A percentile compares a stretch with the other conserved stretches of the same genome.
Conservation (phyloP, 2,797 vertebrate species). For the Liparis tanakae region DNA sequence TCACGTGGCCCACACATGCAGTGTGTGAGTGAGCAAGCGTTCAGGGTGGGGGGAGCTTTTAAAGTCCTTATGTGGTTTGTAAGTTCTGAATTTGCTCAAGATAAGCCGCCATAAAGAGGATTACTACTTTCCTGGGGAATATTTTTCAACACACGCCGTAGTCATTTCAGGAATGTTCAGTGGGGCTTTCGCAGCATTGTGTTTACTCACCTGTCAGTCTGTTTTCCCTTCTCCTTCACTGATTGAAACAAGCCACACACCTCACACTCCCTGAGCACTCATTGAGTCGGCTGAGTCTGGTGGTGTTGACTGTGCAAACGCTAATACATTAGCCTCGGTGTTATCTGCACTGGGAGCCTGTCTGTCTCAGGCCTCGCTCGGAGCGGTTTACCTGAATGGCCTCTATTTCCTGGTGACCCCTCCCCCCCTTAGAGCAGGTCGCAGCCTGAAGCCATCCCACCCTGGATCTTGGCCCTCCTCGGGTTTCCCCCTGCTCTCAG, state of each 20-base stretch:
- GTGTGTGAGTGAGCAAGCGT: slow-evolving; percentile 25
- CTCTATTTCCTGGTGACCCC: slow-evolving; percentile 81
- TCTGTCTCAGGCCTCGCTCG: slow-evolving; percentile 68
- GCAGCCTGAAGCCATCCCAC: slow-evolving; percentile 80
- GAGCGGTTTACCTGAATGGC: slow-evolving; percentile 82
- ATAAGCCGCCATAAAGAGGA: slow-evolving; percentile 78
- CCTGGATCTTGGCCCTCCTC: slow-evolving; percentile 76
- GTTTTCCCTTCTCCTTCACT: slow-evolving; percentile 59
- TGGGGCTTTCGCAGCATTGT: slow-evolving; percentile 67
- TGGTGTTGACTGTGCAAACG: slow-evolving; percentile 67
- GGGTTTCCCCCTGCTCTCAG: slow-evolving; percentile 71
- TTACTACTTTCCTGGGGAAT: slow-evolving; percentile 72
- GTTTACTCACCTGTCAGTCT: slow-evolving; percentile 82
- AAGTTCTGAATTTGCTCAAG: slow-evolving; percentile 71
- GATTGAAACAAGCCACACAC: slow-evolving; percentile 55
- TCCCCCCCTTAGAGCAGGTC: slow-evolving; percentile 70
- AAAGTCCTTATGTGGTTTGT: slow-evolving; percentile 62
- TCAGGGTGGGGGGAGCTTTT: slow-evolving; percentile 31
- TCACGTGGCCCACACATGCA: slow-evolving; percentile 24
- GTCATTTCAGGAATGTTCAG: slow-evolving; percentile 80
- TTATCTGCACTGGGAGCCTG: slow-evolving; percentile 78
- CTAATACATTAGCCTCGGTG: slow-evolving; percentile 71
- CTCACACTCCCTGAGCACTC: slow-evolving; percentile 30
- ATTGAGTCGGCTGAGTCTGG: slow-evolving; percentile 11
- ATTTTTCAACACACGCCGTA: slow-evolving; percentile 71